Conservation (phyloP, 2,113 vertebrate genomes). For the Sander lucioperca region DNA sequence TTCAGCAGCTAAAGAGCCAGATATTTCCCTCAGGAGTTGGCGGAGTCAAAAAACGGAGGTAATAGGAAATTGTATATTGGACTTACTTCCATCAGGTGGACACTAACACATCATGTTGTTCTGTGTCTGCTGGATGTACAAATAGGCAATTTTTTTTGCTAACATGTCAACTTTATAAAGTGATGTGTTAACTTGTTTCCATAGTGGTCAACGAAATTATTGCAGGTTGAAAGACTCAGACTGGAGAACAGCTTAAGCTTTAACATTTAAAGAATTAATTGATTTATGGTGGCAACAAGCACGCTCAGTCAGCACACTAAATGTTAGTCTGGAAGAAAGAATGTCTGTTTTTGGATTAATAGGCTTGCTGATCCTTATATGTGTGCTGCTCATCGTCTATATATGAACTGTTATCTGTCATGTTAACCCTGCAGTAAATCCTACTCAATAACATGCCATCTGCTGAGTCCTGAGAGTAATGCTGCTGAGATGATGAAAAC, state of each 20-base stretch:
- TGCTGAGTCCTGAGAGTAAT: neutral
- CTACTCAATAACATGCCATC: neutral
- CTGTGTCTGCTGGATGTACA: neutral
- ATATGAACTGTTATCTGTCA: neutral
- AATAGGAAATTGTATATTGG: neutral
- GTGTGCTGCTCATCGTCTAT: neutral
- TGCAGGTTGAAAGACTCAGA: neutral
- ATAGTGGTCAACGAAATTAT: neutral
- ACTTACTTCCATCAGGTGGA: neutral
- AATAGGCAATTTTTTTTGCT: neutral
- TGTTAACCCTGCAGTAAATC: neutral
- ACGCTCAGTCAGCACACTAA: neutral
- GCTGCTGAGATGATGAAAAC: neutral
- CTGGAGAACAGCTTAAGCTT: neutral
- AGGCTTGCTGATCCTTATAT: neutral
- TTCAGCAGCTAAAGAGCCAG: neutral
- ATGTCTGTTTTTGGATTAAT: neutral
- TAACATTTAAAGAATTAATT: neutral
- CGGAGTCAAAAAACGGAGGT: neutral
- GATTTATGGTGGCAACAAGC: neutral
- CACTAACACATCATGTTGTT: neutral
- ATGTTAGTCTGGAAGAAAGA: neutral
- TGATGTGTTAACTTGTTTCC: no score
- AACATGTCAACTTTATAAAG: no score
- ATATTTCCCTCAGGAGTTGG: neutral